A percentile compares a stretch with the other conserved stretches of the same genome.
phyloP scores from a whole-genome alignment of 1,140 invertebrate genomes.

The Drosophila lacteicornis region DNA sequence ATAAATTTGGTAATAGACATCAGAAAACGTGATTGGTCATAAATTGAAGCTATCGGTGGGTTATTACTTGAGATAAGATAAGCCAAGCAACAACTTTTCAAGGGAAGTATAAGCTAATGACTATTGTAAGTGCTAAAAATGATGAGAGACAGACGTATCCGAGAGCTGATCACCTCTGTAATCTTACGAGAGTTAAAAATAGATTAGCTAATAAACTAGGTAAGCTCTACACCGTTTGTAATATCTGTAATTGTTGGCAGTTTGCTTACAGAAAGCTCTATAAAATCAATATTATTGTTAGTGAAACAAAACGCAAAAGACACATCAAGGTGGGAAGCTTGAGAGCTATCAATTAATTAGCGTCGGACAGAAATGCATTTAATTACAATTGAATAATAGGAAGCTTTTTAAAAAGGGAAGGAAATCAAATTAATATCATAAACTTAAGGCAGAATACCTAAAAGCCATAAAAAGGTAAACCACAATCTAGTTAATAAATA shows the following conservation, averaged over 20 bases:
- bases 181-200: neutral
- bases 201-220: neutral
- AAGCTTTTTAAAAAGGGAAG: no score
- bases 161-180: neutral
- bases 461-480: no score
- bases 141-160: no score
- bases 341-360: neutral
- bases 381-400: no score
- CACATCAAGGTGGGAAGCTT: neutral
- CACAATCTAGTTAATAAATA: neutral
- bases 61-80: conserved; percentile 3
- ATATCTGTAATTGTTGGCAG: neutral
- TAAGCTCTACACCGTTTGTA: neutral
- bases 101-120: neutral
- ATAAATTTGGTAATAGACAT: neutral
- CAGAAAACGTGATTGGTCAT: neutral
- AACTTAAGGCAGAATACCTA: no score
- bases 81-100: neutral
- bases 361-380: neutral
- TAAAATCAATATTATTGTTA: conserved; percentile 5
- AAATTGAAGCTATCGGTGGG: neutral
- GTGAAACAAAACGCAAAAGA: neutral
- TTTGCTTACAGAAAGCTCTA: neutral
- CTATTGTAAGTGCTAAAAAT: neutral
- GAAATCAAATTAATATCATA: no score